Evolutionary conservation across 2,797 vertebrate species (phyloP), one percentile per base, ranked within the genome.

Genomic region (Lutjanus argentimaculatus): DNA sequence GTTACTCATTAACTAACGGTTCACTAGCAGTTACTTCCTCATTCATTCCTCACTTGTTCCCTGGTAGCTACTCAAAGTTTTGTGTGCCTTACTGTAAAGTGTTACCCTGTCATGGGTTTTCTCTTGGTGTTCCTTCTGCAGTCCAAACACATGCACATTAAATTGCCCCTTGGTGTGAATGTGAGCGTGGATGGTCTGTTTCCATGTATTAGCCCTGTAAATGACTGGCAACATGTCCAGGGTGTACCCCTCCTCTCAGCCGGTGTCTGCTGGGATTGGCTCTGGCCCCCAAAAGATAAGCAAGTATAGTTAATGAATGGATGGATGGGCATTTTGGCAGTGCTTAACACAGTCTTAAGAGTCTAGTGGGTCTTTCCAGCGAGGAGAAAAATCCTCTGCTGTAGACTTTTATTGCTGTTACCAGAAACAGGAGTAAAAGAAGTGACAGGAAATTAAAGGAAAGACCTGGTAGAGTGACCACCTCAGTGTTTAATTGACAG

Each of bases 291-390:
- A 57, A 36, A 57, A 2, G 55, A 14, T 57, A 25, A 30, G 22
- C 13, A 4, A 22, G 22, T 57, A 25, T 57, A 57, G 14, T n/a
- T 55, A 55, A 22, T 13, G 12, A 55, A 22, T 13, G 12, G 53
- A 16, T 30, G 55, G 21, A 57, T 25, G 55, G 53, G 22, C 48
- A 51, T 36, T 67, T 67, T 67, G 49, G 48, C 46, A 66, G 45
- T 12, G 22, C 22, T 19, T 15, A 48, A 19, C 40, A 63, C 46
- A 22, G 8, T 43, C 19, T 0, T 2, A 19, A 30, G 8, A 56
- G 30, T 49, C 43, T 19, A 9, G 2, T 30, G 16, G 10, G 30
- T 59, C 15, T 59, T 19, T 75, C 3, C 36, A 76, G 22, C 15
- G 7, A 36, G n/a, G 36, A 75, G n/a, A 58, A 40, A 58, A 56